These are phyloP conservation scores for Daubentonia madagascariensis DNA, from an alignment of 2,113 vertebrate species.

Conservation along the genomic window DNA sequence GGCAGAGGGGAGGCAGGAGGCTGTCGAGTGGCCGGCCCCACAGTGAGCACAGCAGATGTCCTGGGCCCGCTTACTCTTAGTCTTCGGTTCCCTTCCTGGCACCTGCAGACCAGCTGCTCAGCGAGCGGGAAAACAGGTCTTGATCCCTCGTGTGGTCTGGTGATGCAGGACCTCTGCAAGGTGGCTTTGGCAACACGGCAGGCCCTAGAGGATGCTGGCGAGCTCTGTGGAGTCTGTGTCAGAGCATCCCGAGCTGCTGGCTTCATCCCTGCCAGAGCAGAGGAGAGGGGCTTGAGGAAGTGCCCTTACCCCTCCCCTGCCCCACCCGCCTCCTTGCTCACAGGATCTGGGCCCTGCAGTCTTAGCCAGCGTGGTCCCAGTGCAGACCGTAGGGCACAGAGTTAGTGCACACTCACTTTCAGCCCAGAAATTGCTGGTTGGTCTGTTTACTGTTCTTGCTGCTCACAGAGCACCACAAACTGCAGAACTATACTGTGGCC, in stretches of 20 bases:
- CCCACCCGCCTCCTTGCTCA: not conserved
- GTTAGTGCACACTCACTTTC: not conserved
- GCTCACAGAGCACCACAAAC: not conserved
- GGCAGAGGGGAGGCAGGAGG: not conserved
- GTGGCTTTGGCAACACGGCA: not conserved
- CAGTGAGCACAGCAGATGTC: not conserved
- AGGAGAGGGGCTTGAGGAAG: not conserved
- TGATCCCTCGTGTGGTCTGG: not conserved
- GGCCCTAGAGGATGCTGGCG: slow-evolving; percentile 84
- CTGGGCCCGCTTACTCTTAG: not conserved
- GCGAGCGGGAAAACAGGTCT: not conserved
- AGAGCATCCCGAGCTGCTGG: slow-evolving; percentile 82
- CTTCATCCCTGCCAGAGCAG: slow-evolving; percentile 77
- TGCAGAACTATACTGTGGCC: not conserved
- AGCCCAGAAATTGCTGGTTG: not conserved
- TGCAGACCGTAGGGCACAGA: not conserved
- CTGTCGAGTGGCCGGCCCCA: not conserved
- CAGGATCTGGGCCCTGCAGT: not conserved
- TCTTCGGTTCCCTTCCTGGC: slow-evolving; percentile 47
- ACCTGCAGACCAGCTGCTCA: slow-evolving; percentile 46
- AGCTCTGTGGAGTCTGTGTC: slow-evolving; percentile 87
- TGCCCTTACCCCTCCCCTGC: not conserved
- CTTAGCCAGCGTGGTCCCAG: not conserved
- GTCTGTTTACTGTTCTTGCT: not conserved
- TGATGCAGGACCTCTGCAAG: not conserved